Percentiles rank a stretch among this genome's conserved stretches.
Conservation (phyloP, 2,113 vertebrate genomes). For the Sturnus vulgaris region DNA sequence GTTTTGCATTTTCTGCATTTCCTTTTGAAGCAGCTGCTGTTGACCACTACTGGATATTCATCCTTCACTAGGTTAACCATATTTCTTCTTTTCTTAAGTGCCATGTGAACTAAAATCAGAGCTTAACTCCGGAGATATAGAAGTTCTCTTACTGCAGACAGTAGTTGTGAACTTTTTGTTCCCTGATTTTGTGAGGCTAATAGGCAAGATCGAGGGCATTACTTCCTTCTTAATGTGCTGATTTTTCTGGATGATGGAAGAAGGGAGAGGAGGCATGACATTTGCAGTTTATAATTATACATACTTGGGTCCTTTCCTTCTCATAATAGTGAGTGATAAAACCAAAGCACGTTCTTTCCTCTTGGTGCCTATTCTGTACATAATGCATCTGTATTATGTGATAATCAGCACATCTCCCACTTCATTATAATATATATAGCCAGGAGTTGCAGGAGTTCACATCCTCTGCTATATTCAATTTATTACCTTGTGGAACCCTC, state of each 20-base stretch:
- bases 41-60: neutral
- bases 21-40: neutral
- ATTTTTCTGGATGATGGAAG: constrained; percentile 20
- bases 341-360: constrained; percentile 39
- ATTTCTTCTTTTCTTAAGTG: neutral
- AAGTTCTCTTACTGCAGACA: neutral
- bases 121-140: neutral
- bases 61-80: neutral
- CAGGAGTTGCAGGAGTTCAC: constrained; percentile 3
- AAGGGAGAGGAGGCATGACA: neutral
- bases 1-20: neutral
- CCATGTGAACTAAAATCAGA: neutral
- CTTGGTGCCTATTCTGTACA: constrained; percentile 44
- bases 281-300: constrained; percentile 59
- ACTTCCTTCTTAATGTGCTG: neutral
- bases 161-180: neutral
- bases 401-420: constrained; percentile 66
- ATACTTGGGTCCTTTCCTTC: constrained; percentile 36
- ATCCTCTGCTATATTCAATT: constrained; percentile 56
- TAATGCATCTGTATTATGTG: constrained; percentile 60
- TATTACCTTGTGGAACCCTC: constrained; percentile 25
- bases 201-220: constrained; percentile 7
- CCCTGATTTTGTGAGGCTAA: neutral
- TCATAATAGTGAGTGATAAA: constrained; percentile 56
- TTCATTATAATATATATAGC: constrained; percentile 32